Evolutionary conservation across 2,888 invertebrate genomes (phyloP).

Genomic region (Stratiomys singularior): DNA sequence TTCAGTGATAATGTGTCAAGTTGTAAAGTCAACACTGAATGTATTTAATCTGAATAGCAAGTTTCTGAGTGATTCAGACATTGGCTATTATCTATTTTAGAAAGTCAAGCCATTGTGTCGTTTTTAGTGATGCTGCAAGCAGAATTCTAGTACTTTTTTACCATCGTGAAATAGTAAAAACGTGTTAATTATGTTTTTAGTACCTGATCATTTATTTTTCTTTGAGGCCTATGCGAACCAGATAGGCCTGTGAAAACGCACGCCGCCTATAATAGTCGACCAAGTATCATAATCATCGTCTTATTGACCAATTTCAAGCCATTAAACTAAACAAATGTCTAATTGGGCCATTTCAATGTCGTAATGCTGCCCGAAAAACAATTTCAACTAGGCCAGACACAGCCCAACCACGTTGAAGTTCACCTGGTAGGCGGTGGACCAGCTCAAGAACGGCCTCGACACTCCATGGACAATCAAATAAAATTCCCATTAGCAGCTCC

Average conservation of each 20-base stretch:
- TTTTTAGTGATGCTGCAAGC: neutral
- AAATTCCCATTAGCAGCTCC: slow-evolving; percentile 31
- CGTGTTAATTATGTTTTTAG: neutral
- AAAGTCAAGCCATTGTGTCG: neutral
- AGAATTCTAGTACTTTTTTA: neutral
- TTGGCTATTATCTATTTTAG: too few relatives aligned
- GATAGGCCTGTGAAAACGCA: neutral
- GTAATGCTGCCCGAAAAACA: slow-evolving; percentile 22
- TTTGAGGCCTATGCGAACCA: neutral
- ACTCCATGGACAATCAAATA: slow-evolving; percentile 26
- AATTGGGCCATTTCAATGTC: slow-evolving; percentile 19
- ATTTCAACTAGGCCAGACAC: slow-evolving; percentile 16
- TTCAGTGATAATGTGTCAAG: too few relatives aligned
- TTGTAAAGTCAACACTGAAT: too few relatives aligned
- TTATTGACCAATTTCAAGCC: slow-evolving; percentile 42
- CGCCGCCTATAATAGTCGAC: neutral
- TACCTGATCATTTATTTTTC: neutral
- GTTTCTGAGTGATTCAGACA: too few relatives aligned
- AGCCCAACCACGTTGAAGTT: slow-evolving; percentile 8
- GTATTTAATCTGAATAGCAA: too few relatives aligned
- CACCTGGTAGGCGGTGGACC: neutral
- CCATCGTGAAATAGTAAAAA: neutral
- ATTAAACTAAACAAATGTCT: slow-evolving; percentile 40
- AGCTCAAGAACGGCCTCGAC: neutral
- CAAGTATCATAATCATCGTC: slow-evolving; percentile 36